phyloP scores from a whole-genome alignment of 2,113 vertebrate species.

The Cromileptes altivelis region DNA sequence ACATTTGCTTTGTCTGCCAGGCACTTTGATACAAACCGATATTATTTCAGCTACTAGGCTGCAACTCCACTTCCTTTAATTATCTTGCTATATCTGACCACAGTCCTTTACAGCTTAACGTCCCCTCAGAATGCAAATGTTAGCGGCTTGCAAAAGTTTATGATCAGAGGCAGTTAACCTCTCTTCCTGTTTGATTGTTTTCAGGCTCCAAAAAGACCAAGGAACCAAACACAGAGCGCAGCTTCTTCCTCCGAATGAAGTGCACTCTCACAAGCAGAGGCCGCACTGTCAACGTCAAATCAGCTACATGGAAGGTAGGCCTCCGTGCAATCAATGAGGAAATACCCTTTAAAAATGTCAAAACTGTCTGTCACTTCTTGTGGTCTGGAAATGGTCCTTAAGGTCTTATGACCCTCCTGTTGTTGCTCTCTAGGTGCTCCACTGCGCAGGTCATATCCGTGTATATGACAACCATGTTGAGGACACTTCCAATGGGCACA shows the following conservation, averaged over 20 bases:
- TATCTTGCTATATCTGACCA: neutral
- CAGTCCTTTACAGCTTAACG: neutral
- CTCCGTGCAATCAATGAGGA: neutral
- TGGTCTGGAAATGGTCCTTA: neutral
- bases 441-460: constrained; percentile 93
- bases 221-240: constrained; percentile 93
- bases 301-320: constrained; percentile 97
- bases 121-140: constrained; percentile 15
- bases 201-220: constrained; percentile 94
- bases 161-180: neutral
- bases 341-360: neutral
- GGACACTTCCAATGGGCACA: constrained; percentile 86
- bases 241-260: constrained; percentile 97
- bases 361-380: neutral
- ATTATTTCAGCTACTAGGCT: neutral
- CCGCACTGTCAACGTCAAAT: constrained; percentile 98
- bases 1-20: neutral
- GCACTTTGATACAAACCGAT: neutral
- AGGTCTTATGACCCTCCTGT: neutral
- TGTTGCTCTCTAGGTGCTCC: constrained; percentile 88
- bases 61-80: constrained; percentile 28
- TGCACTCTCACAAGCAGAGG: constrained; percentile 97
- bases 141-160: neutral
- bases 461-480: constrained; percentile 86
- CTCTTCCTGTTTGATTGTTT: constrained; percentile 37